phyloP scores from a whole-genome alignment of 2,888 invertebrate species.

The Sphaerophoria taeniata region DNA sequence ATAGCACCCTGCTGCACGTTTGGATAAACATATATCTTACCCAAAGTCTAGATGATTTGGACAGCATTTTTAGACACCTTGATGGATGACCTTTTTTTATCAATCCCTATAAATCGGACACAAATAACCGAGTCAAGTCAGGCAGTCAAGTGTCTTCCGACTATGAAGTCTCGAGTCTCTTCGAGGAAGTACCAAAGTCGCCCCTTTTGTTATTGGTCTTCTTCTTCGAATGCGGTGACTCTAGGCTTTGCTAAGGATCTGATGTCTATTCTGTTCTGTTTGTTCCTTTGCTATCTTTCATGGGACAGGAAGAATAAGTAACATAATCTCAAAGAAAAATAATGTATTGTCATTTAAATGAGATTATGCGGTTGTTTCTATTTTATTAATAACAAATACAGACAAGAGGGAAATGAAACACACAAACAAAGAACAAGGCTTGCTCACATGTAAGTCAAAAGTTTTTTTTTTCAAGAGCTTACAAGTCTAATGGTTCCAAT shows the following conservation, averaged over 20 bases:
- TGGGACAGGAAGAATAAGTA: constrained; percentile 30
- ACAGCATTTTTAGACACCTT: constrained; percentile 73
- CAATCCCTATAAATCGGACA: constrained; percentile 72
- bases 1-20: not conserved
- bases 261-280: constrained; percentile 11
- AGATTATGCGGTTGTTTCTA: constrained; percentile 49
- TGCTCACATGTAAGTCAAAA: not conserved
- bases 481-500: constrained; percentile 13
- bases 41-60: constrained; percentile 64
- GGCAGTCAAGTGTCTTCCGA: constrained; percentile 71
- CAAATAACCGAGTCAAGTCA: constrained; percentile 69
- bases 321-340: constrained; percentile 32
- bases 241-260: not conserved
- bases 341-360: constrained; percentile 17
- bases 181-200: constrained; percentile 12
- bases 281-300: not conserved
- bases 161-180: constrained; percentile 15
- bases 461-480: not conserved
- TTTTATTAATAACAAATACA: constrained; percentile 23
- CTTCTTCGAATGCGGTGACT: not conserved
- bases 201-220: constrained; percentile 26
- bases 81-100: constrained; percentile 73
- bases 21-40: constrained; percentile 5
- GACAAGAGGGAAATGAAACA: not conserved
- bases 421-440: not conserved